These are phyloP conservation scores for Coregonus sp. DNA, from an alignment of 2,797 vertebrate species.

Conservation along the genomic window DNA sequence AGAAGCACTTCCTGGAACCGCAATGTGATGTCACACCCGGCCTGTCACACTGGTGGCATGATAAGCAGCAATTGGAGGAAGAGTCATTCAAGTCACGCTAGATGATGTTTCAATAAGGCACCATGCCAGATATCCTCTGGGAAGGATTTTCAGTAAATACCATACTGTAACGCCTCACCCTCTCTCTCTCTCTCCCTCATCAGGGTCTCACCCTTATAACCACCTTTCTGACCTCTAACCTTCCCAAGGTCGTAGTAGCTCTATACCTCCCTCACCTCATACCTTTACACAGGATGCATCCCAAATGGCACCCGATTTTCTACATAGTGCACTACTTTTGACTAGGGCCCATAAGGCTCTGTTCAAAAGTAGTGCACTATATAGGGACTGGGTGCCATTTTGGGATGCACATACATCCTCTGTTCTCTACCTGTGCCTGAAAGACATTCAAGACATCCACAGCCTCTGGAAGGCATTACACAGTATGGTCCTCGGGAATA, in stretches of 20 bases:
- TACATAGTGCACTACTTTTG: too few relatives aligned
- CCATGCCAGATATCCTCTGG: constrained; percentile 43
- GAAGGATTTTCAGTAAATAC: constrained; percentile 43
- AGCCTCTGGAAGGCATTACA: neutral
- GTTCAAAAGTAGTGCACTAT: too few relatives aligned
- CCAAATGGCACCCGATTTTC: too few relatives aligned
- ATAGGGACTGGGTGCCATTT: too few relatives aligned
- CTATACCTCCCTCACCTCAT: too few relatives aligned
- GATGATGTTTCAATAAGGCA: constrained; percentile 56
- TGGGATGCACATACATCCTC: too few relatives aligned
- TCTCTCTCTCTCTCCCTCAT: neutral
- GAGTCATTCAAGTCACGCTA: constrained; percentile 33
- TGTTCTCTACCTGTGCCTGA: too few relatives aligned
- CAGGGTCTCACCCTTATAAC: neutral
- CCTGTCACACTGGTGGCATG: constrained; percentile 13
- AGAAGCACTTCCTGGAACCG: constrained; percentile 6
- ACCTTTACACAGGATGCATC: too few relatives aligned
- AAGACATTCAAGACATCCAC: neutral
- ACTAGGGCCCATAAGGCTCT: too few relatives aligned
- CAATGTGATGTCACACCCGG: neutral
- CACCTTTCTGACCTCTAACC: too few relatives aligned
- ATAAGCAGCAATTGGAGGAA: constrained; percentile 26
- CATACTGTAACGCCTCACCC: constrained; percentile 22
- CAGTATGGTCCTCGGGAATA: neutral
- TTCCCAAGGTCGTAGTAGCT: too few relatives aligned